Base-by-base conservation (phyloP, 1,140 invertebrate species). In the Zaprionus taronus region DNA sequence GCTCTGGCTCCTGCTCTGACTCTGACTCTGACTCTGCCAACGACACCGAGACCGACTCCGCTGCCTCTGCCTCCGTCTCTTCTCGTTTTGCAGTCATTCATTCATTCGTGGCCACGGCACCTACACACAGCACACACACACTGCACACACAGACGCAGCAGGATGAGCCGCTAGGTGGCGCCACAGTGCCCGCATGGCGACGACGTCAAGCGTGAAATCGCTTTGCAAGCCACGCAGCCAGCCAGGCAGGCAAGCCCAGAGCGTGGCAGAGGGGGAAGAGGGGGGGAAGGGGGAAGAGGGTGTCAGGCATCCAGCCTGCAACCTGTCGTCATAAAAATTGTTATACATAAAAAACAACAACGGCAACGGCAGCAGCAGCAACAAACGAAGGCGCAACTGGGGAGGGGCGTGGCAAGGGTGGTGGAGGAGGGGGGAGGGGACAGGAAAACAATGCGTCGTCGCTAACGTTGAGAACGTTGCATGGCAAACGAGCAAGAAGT, bases 241-340 rank as follows among this genome's bases (percentile, higher is more conserved):
- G 57, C 9, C 53, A 71, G 20, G 36, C 60, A 57, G 62, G 22
- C 70, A 81, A 62, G 68, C 81, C 14, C 66, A 55, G n/a, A 7
- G 41, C n/a, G n/a, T n/a, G n/a, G n/a, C n/a, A n/a, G n/a, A n/a
- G 41, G 41, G n/a, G 15, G 0, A 9, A n/a, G n/a, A n/a, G n/a
- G n/a, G 15, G n/a, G 5, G 5, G 15, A 2, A 15, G 41, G n/a
- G n/a, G 5, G 31, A 31, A 11, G 31, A 2, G n/a, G 41, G 41
- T n/a, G 38, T 3, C 61, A 60, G 49, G 20, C 67, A 76, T 28
- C 53, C 82, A 79, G 74, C 73, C 41, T 47, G 41, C 83, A 89
- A 89, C 84, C 84, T 89, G 84, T 89, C 84, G 81, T 90, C 85
- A 89, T 89, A 89, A 89, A 89, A 89, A 81, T 89, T 84, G 77